Conservation (phyloP, 2,113 vertebrate genomes). For the Gallinago jamesoni region DNA sequence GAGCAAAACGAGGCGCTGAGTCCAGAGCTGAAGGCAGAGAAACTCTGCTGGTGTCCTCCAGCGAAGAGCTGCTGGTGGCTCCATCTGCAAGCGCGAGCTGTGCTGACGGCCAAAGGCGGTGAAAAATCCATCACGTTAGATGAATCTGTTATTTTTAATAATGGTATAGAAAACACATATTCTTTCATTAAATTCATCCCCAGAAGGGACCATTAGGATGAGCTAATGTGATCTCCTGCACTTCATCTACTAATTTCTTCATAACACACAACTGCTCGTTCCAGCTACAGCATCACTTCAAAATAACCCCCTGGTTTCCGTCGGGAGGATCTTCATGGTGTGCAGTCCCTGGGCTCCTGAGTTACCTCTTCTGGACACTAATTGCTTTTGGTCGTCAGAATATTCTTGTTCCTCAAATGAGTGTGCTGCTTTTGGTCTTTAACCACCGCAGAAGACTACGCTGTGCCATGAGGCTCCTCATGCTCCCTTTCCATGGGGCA, state of each 20-base stretch:
- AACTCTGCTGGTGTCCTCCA: not conserved
- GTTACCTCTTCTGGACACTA: not conserved
- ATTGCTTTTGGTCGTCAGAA: not conserved
- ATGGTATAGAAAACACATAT: not conserved
- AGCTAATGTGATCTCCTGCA: not conserved
- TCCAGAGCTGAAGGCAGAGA: not conserved
- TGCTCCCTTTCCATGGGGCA: no score
- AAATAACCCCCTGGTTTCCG: not conserved
- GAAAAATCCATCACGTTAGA: not conserved
- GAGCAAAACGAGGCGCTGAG: no score
- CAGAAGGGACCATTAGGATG: not conserved
- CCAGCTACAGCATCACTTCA: not conserved
- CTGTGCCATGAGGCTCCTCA: no score
- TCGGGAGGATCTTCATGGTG: not conserved
- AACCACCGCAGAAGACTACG: accelerated
- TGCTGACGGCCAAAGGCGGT: not conserved
- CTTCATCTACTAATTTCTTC: not conserved
- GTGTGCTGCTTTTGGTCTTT: not conserved
- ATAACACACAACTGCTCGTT: not conserved
- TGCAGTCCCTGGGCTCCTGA: accelerated
- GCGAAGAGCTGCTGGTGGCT: not conserved
- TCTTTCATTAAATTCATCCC: not conserved
- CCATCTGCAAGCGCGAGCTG: not conserved
- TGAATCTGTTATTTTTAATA: not conserved
- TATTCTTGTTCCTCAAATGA: not conserved